Evolutionary conservation across 2,797 vertebrate species (phyloP), one percentile per base, ranked within the genome.

Genomic region (Corythornis leucogaster): DNA sequence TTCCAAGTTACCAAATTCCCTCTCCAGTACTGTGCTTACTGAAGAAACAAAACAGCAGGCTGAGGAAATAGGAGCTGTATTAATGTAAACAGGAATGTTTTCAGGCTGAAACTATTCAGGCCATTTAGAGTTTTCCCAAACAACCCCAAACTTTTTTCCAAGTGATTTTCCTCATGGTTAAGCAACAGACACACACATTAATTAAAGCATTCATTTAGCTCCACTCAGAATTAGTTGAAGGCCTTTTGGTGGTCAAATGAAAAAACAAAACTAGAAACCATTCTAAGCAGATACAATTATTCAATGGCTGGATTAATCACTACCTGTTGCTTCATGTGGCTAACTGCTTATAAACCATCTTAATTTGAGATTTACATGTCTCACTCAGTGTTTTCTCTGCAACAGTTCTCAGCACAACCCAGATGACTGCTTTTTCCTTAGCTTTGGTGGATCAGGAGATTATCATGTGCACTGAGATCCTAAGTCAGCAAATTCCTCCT

Each of bases 111-210:
- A 84, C 11, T 67, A 89, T 96, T 80, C 73, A 70, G 55, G 26
- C 58, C 92, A 79, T 91, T 92, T 74, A 77, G 69, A 85, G 66
- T 62, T 94, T 94, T 85, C 89, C 88, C 67, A 94, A 93, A 94
- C 31, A 85, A 87, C 26, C 17, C 24, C 77, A 82, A 93, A 74
- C 22, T 30, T 88, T 87, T 80, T 88, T 50, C 87, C 66, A 81
- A 80, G 63, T 70, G 45, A 87, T 94, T 95, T 93, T 94, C 95
- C 90, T 89, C 89, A 35, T 94, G 89, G 86, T 67, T 94, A 93
- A 85, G 61, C 93, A 95, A 31, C 59, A 89, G 74, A 90, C 50
- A 80, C 78, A 85, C 85, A 88, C 35, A 9, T 50, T 93, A 92
- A 96, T 94, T 92, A 94, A 85, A 78, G 78, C 80, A 24, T 69